These are phyloP conservation scores for Erythrocercus mccallii DNA, from an alignment of 2,113 vertebrate genomes.

Conservation along the genomic window DNA sequence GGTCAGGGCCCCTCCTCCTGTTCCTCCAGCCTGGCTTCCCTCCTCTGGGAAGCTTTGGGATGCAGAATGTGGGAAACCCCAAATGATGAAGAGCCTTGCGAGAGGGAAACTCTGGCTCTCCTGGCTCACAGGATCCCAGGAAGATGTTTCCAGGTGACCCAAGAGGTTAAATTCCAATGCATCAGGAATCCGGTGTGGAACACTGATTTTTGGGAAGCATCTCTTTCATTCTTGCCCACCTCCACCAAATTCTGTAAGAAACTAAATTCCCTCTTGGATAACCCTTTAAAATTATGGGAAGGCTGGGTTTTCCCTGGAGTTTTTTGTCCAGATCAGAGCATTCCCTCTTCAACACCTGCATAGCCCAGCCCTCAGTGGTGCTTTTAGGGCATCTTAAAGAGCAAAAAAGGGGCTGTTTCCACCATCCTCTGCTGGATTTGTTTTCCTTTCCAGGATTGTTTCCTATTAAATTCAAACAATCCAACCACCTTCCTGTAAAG, in stretches of 20 bases:
- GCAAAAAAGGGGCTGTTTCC: background rate
- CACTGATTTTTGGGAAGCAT: accelerated
- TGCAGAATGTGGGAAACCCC: background rate
- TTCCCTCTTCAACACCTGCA: background rate
- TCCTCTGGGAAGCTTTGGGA: background rate
- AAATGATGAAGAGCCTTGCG: background rate
- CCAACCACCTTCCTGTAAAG: background rate
- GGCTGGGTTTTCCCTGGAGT: background rate
- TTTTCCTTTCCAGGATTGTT: background rate
- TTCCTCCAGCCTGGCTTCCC: background rate
- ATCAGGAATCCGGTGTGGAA: background rate
- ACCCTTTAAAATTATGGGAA: accelerated
- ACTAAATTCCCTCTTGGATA: background rate
- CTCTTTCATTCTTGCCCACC: background rate
- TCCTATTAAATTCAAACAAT: background rate
- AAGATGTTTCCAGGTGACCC: background rate
- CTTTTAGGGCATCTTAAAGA: background rate
- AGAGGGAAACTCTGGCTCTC: background rate
- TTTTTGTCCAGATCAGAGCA: background rate
- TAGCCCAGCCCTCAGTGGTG: accelerated
- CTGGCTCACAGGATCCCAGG: background rate
- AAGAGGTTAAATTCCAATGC: background rate
- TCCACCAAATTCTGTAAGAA: background rate
- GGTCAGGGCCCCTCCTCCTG: background rate
- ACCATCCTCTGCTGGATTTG: background rate